These are phyloP conservation scores for Corythucha ciliata DNA, from an alignment of 2,888 invertebrate species.

Conservation along the genomic window DNA sequence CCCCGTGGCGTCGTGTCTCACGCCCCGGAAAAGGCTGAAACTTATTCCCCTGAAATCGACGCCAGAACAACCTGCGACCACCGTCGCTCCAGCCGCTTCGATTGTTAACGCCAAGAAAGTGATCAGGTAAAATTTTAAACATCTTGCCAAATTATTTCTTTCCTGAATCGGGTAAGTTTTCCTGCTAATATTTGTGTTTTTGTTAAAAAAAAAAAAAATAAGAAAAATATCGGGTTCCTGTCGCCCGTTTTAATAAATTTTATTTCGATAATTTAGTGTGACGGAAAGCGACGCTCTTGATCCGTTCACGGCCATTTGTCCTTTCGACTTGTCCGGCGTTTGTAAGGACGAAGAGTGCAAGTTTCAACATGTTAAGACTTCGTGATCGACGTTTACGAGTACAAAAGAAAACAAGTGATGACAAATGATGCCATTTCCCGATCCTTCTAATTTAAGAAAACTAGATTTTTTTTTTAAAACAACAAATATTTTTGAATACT, in stretches of 20 bases:
- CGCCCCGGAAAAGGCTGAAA: background rate
- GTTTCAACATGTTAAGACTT: constrained; percentile 27
- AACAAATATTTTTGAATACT: no score
- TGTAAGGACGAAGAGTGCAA: constrained; percentile 30
- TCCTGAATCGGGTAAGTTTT: no score
- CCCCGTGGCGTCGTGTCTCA: background rate
- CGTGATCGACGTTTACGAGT: no score
- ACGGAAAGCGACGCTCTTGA: constrained; percentile 23
- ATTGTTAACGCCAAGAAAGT: background rate
- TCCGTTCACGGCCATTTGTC: constrained; percentile 26
- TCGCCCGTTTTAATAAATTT: no score
- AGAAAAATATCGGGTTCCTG: background rate
- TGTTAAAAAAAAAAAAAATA: background rate
- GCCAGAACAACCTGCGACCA: no score
- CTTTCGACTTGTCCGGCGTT: constrained; percentile 27
- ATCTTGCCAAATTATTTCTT: no score
- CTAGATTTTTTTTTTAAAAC: no score
- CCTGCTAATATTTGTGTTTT: background rate
- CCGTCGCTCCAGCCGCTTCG: no score
- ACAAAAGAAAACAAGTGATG: no score
- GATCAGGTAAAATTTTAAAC: background rate
- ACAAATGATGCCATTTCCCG: no score
- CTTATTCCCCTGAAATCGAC: background rate
- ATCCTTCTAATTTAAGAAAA: no score
- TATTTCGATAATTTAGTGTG: constrained; percentile 10